Conservation (phyloP, 2,113 vertebrate genomes). For the Trematomus loennbergii region DNA sequence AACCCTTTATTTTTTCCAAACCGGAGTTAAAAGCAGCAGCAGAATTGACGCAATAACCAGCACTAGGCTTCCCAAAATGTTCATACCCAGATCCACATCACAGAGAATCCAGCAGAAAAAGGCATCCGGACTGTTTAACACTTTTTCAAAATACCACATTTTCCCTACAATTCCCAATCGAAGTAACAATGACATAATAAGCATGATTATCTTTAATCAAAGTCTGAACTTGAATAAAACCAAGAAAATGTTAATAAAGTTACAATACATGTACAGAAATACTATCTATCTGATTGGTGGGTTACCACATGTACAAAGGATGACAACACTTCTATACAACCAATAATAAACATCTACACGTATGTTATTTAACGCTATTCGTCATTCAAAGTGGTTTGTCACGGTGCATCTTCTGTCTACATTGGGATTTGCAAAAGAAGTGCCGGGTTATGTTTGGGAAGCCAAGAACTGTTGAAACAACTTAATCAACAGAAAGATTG, state of each 20-base stretch:
- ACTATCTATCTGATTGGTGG: too few species aligned
- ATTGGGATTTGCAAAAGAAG: neutral
- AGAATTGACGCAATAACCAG: slow-evolving; percentile 59
- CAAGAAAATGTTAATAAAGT: slow-evolving; percentile 6
- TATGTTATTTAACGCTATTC: neutral
- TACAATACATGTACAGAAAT: neutral
- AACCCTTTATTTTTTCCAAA: slow-evolving; percentile 19
- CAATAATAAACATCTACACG: neutral
- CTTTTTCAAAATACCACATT: too few species aligned
- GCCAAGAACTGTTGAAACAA: slow-evolving; percentile 53
- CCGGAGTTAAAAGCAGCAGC: slow-evolving; percentile 70
- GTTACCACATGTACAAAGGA: too few species aligned
- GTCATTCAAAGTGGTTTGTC: slow-evolving; percentile 7
- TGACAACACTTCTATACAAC: neutral
- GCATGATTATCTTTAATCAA: neutral
- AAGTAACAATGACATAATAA: neutral
- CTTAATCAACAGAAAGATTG: slow-evolving; percentile 71
- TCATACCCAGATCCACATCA: slow-evolving; percentile 21
- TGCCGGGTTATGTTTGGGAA: slow-evolving; percentile 45
- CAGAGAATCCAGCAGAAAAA: neutral
- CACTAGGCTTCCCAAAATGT: slow-evolving; percentile 47
- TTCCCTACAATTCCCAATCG: too few species aligned
- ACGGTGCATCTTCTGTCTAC: slow-evolving; percentile 52
- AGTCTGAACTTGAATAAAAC: neutral
- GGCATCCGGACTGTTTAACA: too few species aligned